Evolutionary conservation across 2,888 invertebrate species (phyloP), one percentile per base, ranked within the genome.

Genomic region (Dinocampus coccinellae): DNA sequence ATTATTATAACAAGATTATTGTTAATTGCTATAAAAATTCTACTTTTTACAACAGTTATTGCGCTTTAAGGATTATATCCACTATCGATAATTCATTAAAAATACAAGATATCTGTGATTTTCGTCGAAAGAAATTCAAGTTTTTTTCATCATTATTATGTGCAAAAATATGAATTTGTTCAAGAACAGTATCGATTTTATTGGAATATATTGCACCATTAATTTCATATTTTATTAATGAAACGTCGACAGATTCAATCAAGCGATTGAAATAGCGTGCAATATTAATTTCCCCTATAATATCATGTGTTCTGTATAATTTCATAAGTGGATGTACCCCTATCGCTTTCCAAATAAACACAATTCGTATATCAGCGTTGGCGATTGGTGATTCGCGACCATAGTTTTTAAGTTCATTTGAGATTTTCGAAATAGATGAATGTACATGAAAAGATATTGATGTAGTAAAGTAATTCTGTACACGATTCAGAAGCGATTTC

Each of bases 241-340:
- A 70, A 0, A 80, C 77, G 39, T 77, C 73, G 20, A 24, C 77
- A 6, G 74, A 72, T 71, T 88, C 86, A 2, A 88, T 77, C 7
- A 86, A 53, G 9, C 88, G 85, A 79, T 84, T 84, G 0, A 88
- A 74, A 69, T 84, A 88, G 9, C 88, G 80, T 20, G 82, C 84
- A 64, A 87, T 81, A 62, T 88, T 88, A 2, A 85, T 79, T 74
- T 84, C 80, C 0, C 88, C 88, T 1, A 71, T 67, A 60, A 88
- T 82, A 39, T 81, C 77, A 2, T 71, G 75, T 47, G 62, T 73
- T 13, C 72, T 75, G 29, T 79, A 70, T 11, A 81, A 73, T 53
- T 78, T 76, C 77, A 85, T 73, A 52, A 81, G 57, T 9, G 86
- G 81, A 80, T 85, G 81, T 6, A 79, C 29, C 4, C 83, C 83